These are phyloP conservation scores for Mayetiola destructor DNA, from an alignment of 2,888 invertebrate genomes.

Conservation along the genomic window DNA sequence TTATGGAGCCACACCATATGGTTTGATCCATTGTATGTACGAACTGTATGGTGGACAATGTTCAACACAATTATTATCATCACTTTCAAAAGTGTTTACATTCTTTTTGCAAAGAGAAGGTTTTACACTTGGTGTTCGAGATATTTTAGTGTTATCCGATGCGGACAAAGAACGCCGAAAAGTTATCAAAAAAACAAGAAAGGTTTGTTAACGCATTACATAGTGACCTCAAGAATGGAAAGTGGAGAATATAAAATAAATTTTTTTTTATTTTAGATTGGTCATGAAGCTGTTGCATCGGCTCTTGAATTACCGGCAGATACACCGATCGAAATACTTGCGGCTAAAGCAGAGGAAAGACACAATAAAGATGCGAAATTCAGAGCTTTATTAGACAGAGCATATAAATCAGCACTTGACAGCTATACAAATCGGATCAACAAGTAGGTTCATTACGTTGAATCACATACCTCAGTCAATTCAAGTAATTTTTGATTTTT, in stretches of 20 bases:
- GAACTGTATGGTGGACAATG: conserved; percentile 86
- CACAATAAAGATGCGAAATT: conserved; percentile 60
- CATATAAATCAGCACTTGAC: conserved; percentile 68
- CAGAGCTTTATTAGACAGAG: conserved; percentile 63
- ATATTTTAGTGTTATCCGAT: conserved; percentile 66
- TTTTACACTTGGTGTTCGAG: conserved; percentile 88
- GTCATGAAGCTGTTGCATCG: conserved; percentile 47
- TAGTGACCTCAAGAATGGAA: neutral
- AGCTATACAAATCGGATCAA: conserved; percentile 82
- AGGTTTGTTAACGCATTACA: conserved; percentile 21
- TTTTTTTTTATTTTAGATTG: conserved; percentile 32
- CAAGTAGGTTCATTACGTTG: conserved; percentile 37
- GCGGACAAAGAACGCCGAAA: conserved; percentile 59
- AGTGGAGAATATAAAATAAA: neutral
- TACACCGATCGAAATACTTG: conserved; percentile 42
- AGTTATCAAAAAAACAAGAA: conserved; percentile 49
- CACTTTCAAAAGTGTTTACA: conserved; percentile 86
- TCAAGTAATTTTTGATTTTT: neutral
- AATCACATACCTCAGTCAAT: neutral
- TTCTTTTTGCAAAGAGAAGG: conserved; percentile 78
- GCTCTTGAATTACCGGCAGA: conserved; percentile 54
- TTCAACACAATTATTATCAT: conserved; percentile 68
- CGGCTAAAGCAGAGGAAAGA: conserved; percentile 53
- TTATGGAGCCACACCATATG: conserved; percentile 88
- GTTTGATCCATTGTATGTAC: conserved; percentile 87